phyloP scores from a whole-genome alignment of 2,797 vertebrate species.

The Gephyroberyx darwinii region DNA sequence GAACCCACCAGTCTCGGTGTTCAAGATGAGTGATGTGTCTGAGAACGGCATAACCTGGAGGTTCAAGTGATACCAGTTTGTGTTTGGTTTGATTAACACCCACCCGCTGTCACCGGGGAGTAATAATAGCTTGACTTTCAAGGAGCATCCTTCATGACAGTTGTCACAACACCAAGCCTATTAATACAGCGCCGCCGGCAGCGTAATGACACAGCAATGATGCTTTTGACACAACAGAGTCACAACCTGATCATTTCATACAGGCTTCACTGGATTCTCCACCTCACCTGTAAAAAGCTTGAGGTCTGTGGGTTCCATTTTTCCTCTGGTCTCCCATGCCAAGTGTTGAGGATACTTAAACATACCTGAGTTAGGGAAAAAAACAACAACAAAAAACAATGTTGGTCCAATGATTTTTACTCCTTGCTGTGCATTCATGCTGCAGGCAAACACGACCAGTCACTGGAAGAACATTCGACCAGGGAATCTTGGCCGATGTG shows the following conservation, averaged over 20 bases:
- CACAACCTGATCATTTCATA: slow-evolving; percentile 34
- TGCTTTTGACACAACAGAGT: slow-evolving; percentile 34
- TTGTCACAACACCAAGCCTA: slow-evolving; percentile 40
- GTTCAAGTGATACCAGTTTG: slow-evolving; percentile 30
- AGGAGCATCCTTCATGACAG: slow-evolving; percentile 57
- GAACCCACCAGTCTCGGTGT: slow-evolving; percentile 14
- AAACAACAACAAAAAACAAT: slow-evolving; percentile 9
- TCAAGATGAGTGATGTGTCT: slow-evolving; percentile 37
- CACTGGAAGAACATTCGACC: too few species aligned
- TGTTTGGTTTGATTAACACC: slow-evolving; percentile 49
- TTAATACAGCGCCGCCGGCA: slow-evolving; percentile 40
- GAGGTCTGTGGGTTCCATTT: slow-evolving; percentile 99
- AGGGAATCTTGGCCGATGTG: too few species aligned
- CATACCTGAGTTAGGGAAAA: slow-evolving; percentile 86
- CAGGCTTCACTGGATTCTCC: slow-evolving; percentile 21
- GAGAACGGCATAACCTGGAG: slow-evolving; percentile 25
- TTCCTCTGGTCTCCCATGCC: slow-evolving; percentile 98
- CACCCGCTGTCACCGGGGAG: slow-evolving; percentile 31
- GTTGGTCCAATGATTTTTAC: neutral
- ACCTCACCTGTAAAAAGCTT: slow-evolving; percentile 96
- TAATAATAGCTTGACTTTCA: slow-evolving; percentile 48
- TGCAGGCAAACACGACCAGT: too few species aligned
- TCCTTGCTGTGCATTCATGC: too few species aligned
- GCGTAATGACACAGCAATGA: slow-evolving; percentile 43
- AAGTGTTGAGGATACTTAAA: slow-evolving; percentile 99